Conservation (phyloP, 2,113 vertebrate species). For the Thalassarche chlororhynchos region DNA sequence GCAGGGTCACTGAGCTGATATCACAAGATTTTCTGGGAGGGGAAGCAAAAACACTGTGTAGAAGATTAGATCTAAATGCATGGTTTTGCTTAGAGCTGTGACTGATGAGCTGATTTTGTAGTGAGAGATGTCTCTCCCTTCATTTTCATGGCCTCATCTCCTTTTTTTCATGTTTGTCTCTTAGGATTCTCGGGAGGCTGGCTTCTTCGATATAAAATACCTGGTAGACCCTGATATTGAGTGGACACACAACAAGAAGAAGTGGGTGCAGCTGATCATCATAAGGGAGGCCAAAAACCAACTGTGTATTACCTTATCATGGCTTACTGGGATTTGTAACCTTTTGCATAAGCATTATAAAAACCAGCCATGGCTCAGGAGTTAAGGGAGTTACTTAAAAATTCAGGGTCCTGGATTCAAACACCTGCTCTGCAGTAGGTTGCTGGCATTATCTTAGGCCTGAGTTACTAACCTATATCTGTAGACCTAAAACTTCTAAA, state of each 20-base stretch:
- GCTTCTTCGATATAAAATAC: neutral
- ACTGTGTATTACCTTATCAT: accelerated
- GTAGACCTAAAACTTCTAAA: neutral
- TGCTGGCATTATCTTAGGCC: neutral
- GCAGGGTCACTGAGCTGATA: neutral
- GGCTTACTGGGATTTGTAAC: neutral
- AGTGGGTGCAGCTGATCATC: neutral
- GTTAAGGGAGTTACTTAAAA: neutral
- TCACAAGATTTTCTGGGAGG: neutral
- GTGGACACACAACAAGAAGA: neutral
- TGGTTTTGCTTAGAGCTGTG: neutral
- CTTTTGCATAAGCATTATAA: neutral
- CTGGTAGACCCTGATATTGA: neutral
- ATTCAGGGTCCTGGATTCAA: neutral
- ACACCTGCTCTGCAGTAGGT: neutral
- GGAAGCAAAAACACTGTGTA: neutral
- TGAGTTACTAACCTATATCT: neutral
- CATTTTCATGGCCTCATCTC: neutral
- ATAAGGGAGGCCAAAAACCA: neutral
- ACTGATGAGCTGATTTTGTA: neutral
- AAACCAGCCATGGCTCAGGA: neutral
- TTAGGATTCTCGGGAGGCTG: neutral
- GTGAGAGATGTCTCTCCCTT: neutral
- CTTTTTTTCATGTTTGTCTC: neutral
- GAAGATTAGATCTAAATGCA: neutral